Percentiles rank a stretch among this genome's conserved stretches.
Evolutionary conservation across 2,888 invertebrate genomes (phyloP).

Genomic region (Aspidiotus destructor): DNA sequence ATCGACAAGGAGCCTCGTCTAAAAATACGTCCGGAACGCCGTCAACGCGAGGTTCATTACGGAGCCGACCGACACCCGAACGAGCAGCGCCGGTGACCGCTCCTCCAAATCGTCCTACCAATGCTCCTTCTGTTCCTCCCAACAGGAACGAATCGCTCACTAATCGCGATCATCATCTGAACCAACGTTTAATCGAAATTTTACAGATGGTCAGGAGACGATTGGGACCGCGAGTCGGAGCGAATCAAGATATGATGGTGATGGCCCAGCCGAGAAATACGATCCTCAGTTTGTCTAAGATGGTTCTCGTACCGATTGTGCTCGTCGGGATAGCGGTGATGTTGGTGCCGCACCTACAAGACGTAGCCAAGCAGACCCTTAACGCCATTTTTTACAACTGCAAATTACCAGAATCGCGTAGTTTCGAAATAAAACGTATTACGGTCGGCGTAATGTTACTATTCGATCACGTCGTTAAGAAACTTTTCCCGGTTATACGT

Average conservation of each 20-base stretch:
- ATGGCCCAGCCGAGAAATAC: slow-evolving; percentile 16
- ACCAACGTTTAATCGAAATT: not conserved
- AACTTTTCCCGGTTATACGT: slow-evolving; percentile 23
- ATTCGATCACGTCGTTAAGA: slow-evolving; percentile 24
- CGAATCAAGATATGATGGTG: not conserved
- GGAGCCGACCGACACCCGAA: too few species aligned
- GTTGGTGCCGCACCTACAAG: slow-evolving; percentile 14
- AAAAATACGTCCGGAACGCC: too few species aligned
- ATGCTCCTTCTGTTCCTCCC: not conserved
- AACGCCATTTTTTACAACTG: slow-evolving; percentile 20
- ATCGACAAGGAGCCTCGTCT: too few species aligned
- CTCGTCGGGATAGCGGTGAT: slow-evolving; percentile 6
- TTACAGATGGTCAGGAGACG: too few species aligned
- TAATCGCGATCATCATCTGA: not conserved
- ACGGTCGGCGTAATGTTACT: slow-evolving; percentile 14
- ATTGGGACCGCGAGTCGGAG: too few species aligned
- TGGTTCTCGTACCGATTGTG: slow-evolving; percentile 18
- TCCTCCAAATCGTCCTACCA: too few species aligned
- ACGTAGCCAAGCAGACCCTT: slow-evolving; percentile 8
- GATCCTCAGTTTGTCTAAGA: slow-evolving; percentile 11
- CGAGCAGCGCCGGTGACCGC: too few species aligned
- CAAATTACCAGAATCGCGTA: slow-evolving; percentile 16
- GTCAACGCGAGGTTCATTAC: too few species aligned
- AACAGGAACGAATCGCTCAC: not conserved
- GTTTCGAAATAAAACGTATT: slow-evolving; percentile 8